Conservation (phyloP, 2,797 vertebrate species). For the Harpagifer antarcticus region DNA sequence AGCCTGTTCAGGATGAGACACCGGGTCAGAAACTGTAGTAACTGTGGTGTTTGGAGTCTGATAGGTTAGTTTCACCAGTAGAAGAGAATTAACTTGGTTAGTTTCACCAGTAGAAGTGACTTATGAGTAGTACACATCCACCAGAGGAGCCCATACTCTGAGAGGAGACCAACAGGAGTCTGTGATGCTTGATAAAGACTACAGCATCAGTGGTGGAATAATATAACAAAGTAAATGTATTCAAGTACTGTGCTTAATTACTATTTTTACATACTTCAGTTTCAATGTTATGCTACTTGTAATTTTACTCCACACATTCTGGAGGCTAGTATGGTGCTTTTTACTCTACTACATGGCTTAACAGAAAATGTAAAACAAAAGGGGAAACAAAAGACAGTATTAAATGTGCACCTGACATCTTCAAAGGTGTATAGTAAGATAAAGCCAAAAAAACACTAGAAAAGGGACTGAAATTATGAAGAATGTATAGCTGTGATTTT, state of each 20-base stretch:
- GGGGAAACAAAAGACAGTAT: neutral
- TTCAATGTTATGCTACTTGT: too few species aligned
- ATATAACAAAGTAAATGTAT: too few species aligned
- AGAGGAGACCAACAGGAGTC: slow-evolving; percentile 4
- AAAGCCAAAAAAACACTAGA: neutral
- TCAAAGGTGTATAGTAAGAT: neutral
- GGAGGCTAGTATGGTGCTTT: too few species aligned
- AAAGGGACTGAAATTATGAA: neutral
- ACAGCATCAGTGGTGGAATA: too few species aligned
- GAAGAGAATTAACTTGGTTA: neutral
- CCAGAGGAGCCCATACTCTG: neutral
- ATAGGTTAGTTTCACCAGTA: slow-evolving; percentile 42
- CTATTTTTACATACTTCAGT: too few species aligned
- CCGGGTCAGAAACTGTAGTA: slow-evolving; percentile 82
- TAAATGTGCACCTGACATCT: neutral
- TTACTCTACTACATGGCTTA: neutral
- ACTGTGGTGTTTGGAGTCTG: slow-evolving; percentile 47
- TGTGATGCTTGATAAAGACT: neutral
- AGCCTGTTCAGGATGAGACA: slow-evolving; percentile 94
- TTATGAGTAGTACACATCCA: neutral
- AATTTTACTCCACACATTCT: too few species aligned
- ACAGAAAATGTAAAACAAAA: neutral
- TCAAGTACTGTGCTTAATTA: too few species aligned
- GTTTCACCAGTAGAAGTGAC: slow-evolving; percentile 13
- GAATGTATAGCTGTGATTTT: neutral